Conservation (phyloP, 2,888 invertebrate species). For the Orchesella flavescens region DNA sequence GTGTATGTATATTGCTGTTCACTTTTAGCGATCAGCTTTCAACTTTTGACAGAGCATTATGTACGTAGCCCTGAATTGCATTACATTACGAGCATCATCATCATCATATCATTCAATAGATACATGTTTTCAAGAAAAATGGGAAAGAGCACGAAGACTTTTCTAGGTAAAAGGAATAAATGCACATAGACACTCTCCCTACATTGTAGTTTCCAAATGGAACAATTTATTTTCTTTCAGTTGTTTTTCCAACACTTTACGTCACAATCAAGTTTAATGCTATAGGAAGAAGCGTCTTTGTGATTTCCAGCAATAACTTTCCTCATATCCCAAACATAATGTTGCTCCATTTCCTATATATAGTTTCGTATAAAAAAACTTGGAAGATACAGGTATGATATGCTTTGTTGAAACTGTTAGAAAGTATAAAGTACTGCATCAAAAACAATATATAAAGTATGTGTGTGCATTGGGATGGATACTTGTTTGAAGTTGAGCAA, state of each 20-base stretch:
- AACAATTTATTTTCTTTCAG: conserved; percentile 47
- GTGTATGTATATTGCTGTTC: conserved; percentile 18
- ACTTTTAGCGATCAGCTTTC: conserved; percentile 51
- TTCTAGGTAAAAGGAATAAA: conserved; percentile 24
- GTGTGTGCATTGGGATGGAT: no score
- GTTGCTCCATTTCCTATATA: no score
- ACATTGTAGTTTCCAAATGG: conserved; percentile 57
- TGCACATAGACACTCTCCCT: background rate
- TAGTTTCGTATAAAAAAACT: no score
- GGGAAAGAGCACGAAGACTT: conserved; percentile 49
- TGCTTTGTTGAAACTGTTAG: no score
- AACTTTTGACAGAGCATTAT: conserved; percentile 43
- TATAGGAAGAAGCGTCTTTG: conserved; percentile 49
- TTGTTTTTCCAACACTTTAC: conserved; percentile 52
- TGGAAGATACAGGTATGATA: background rate
- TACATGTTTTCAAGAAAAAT: conserved; percentile 26
- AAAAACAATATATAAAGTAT: no score
- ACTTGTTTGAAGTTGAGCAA: no score
- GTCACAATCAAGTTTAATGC: conserved; percentile 48
- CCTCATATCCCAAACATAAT: background rate
- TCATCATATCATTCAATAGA: background rate
- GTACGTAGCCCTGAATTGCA: conserved; percentile 9
- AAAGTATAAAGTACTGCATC: no score
- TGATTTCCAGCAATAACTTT: background rate
- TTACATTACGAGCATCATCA: conserved; percentile 22